Conservation (phyloP, 1,140 invertebrate species). For the honey bee (Apis mellifera) region DNA sequence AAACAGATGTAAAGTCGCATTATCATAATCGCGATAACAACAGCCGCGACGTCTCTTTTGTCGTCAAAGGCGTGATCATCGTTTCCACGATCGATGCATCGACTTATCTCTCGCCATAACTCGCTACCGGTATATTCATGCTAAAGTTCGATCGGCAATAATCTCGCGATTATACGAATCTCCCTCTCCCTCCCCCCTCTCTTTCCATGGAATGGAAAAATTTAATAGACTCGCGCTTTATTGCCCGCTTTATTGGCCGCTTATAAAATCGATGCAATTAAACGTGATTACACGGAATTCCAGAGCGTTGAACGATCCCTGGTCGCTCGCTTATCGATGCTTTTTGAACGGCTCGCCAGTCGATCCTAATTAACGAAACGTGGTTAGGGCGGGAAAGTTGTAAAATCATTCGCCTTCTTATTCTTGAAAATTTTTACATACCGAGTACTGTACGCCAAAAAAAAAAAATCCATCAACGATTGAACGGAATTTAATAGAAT, state of each 20-base stretch:
- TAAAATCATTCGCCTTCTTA: neutral
- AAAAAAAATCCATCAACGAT: too few relatives aligned
- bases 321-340: constrained; percentile 26
- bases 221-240: constrained; percentile 32
- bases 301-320: constrained; percentile 17
- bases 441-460: neutral
- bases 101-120: constrained; percentile 1
- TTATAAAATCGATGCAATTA: constrained; percentile 25
- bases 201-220: neutral
- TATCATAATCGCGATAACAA: constrained; percentile 77
- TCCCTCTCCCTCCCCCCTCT: neutral
- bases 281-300: constrained; percentile 33
- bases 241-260: constrained; percentile 12
- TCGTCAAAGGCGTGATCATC: constrained; percentile 16
- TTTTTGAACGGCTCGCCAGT: constrained; percentile 59
- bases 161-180: neutral
- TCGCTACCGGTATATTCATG: constrained; percentile 13
- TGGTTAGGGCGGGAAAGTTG: constrained; percentile 61
- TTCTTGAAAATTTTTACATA: too few relatives aligned
- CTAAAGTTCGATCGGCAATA: neutral
- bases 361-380: constrained; percentile 73
- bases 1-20: constrained; percentile 74
- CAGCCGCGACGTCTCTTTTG: constrained; percentile 66
- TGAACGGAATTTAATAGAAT: too few relatives aligned
- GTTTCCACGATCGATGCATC: neutral